Evolutionary conservation across 1,140 invertebrate species (phyloP).

Genomic region (Apocrypta bakeri): DNA sequence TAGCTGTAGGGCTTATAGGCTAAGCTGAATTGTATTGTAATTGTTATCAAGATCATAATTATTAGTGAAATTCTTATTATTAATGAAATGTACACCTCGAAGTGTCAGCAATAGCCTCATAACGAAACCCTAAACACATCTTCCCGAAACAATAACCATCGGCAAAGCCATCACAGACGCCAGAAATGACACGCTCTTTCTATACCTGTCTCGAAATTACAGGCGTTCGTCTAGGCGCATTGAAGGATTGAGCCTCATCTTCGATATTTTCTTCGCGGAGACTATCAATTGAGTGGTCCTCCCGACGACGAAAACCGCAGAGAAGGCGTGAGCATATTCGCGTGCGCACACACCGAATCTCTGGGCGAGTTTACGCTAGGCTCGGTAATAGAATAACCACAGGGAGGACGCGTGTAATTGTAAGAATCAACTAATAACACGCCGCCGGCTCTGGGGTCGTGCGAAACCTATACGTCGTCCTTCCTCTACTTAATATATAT

Average conservation of each 20-base stretch:
- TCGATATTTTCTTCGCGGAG: neutral
- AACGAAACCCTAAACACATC: neutral
- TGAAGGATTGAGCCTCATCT: conserved; percentile 8
- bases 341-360: conserved; percentile 30
- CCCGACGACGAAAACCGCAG: conserved; percentile 3
- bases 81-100: too few species aligned
- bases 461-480: conserved; percentile 13
- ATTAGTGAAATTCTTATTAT: too few species aligned
- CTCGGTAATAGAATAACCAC: conserved; percentile 64
- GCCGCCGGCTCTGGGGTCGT: conserved; percentile 53
- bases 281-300: conserved; percentile 47
- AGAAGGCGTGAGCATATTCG: neutral
- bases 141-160: neutral
- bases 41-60: neutral
- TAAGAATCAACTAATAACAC: conserved; percentile 68
- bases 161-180: neutral
- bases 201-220: neutral
- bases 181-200: conserved; percentile 26
- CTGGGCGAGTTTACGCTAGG: conserved; percentile 29
- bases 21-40: neutral
- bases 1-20: neutral
- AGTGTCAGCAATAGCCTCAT: neutral
- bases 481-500: conserved; percentile 1
- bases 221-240: conserved; percentile 3
- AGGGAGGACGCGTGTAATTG: conserved; percentile 63